phyloP scores from a whole-genome alignment of 2,797 vertebrate genomes.

The Peromyscus melanophrys region DNA sequence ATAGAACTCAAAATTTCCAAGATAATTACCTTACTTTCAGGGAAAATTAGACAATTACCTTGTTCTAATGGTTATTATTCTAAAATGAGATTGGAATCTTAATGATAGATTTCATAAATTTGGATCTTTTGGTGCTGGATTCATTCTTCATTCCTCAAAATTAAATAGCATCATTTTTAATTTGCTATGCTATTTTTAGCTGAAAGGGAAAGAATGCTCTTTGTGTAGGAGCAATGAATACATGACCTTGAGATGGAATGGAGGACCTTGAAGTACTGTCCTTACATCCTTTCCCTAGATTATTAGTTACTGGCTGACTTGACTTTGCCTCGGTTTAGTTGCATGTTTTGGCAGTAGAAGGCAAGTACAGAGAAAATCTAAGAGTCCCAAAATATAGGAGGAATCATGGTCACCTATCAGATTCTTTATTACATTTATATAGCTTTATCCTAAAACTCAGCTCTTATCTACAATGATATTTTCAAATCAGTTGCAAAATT shows the following conservation, averaged over 20 bases:
- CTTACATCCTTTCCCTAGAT: background rate
- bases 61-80: slow-evolving; percentile 50
- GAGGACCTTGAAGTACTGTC: background rate
- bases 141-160: slow-evolving; percentile 56
- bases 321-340: background rate
- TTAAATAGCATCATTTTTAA: slow-evolving; percentile 56
- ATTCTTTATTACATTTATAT: background rate
- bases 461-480: background rate
- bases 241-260: background rate
- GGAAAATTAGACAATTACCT: slow-evolving; percentile 69
- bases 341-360: background rate
- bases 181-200: slow-evolving; percentile 29
- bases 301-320: background rate
- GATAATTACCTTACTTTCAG: slow-evolving; percentile 73
- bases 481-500: background rate
- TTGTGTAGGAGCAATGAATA: background rate
- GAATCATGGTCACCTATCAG: background rate
- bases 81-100: slow-evolving; percentile 67
- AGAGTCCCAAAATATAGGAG: background rate
- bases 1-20: slow-evolving; percentile 59
- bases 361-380: accelerated
- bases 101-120: slow-evolving; percentile 64
- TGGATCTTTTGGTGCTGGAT: background rate
- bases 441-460: background rate
- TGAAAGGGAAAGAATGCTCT: background rate